These are phyloP conservation scores for Catocala nupta DNA, from an alignment of 2,888 invertebrate genomes.

Conservation along the genomic window DNA sequence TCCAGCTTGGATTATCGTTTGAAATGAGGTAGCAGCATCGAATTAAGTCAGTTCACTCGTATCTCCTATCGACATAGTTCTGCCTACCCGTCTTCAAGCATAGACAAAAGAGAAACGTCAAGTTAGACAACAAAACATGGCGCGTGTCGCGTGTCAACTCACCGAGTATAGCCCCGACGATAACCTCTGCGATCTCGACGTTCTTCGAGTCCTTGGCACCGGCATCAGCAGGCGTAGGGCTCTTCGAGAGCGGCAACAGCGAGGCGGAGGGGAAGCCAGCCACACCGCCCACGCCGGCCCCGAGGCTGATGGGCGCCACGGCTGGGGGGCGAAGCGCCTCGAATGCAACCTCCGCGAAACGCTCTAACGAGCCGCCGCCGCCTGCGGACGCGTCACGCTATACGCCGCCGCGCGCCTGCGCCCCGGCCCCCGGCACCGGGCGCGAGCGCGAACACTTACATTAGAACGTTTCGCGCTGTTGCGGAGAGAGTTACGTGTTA, in stretches of 20 bases:
- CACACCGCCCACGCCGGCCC: slow-evolving; percentile 81
- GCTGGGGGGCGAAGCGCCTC: slow-evolving; percentile 90
- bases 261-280: slow-evolving; percentile 90
- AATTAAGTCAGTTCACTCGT: no score
- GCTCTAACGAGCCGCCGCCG: slow-evolving; percentile 87
- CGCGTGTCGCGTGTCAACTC: slow-evolving; percentile 58
- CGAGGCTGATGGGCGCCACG: slow-evolving; percentile 94
- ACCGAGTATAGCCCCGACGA: slow-evolving; percentile 99
- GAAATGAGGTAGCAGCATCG: no score
- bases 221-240: slow-evolving; percentile 92
- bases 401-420: slow-evolving; percentile 36
- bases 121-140: no score
- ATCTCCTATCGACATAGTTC: no score
- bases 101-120: no score
- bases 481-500: slow-evolving; percentile 62
- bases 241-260: slow-evolving; percentile 93
- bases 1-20: no score
- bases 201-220: slow-evolving; percentile 94
- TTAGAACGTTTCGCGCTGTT: slow-evolving; percentile 83
- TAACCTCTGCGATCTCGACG: slow-evolving; percentile 97
- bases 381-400: slow-evolving; percentile 58
- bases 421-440: slow-evolving; percentile 24
- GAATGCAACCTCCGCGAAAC: slow-evolving; percentile 93
- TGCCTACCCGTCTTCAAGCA: no score
- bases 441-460: slow-evolving; percentile 58